phyloP scores from a whole-genome alignment of 2,888 invertebrate species.

The Theretra japonica region DNA sequence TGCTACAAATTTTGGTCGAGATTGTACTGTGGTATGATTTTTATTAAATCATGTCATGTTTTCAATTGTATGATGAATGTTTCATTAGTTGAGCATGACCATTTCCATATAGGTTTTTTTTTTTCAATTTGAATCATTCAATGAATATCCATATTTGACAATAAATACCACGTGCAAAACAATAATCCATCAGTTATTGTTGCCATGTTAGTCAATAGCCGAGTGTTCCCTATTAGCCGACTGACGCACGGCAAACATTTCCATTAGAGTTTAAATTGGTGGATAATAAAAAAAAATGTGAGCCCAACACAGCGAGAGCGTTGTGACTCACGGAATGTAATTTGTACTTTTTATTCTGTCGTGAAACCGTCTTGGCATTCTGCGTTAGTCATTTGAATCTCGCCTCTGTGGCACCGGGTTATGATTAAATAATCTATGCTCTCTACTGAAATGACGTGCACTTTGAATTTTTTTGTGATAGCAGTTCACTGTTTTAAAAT shows the following conservation, averaged over 20 bases:
- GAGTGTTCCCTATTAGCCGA: slow-evolving; percentile 39
- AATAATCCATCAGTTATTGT: slow-evolving; percentile 35
- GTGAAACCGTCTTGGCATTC: slow-evolving; percentile 50
- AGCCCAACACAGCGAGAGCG: slow-evolving; percentile 50
- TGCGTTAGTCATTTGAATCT: slow-evolving; percentile 57
- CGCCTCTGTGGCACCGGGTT: slow-evolving; percentile 34
- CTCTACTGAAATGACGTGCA: slow-evolving; percentile 27
- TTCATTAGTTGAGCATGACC: too few species aligned
- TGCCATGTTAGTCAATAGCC: slow-evolving; percentile 42
- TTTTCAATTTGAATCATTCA: too few species aligned
- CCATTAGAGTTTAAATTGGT: slow-evolving; percentile 69
- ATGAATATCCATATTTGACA: too few species aligned
- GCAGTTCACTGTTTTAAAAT: background rate
- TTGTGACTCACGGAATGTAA: slow-evolving; percentile 62
- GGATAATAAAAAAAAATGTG: slow-evolving; percentile 67
- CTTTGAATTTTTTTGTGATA: background rate
- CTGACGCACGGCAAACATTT: slow-evolving; percentile 59
- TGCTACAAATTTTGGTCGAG: too few species aligned
- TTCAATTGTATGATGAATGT: too few species aligned
- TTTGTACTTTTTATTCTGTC: slow-evolving; percentile 56
- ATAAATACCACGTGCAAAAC: slow-evolving; percentile 36
- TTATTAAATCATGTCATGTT: too few species aligned
- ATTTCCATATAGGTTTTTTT: too few species aligned
- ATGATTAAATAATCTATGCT: slow-evolving; percentile 18
- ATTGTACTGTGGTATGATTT: too few species aligned